A percentile compares a stretch with the other conserved stretches of the same genome.
Evolutionary conservation across 2,797 vertebrate species (phyloP).

Genomic region (Schizothorax lantsangensis): DNA sequence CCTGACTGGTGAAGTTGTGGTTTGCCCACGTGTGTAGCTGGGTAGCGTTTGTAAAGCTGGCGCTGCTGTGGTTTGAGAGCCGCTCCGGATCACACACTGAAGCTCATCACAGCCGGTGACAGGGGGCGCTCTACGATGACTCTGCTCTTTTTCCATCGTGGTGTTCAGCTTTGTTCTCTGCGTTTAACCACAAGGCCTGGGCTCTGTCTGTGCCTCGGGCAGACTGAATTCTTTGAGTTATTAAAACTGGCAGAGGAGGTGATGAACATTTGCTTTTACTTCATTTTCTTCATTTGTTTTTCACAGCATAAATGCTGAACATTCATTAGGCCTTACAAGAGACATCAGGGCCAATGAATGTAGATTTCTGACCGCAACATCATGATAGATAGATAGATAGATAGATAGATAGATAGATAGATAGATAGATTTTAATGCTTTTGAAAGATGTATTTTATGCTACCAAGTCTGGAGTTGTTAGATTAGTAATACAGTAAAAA

Average conservation of each 20-base stretch:
- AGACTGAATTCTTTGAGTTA: slow-evolving; percentile 6
- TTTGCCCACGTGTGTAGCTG: slow-evolving; percentile 30
- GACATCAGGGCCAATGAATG: not conserved
- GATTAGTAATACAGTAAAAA: not conserved
- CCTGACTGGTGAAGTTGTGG: slow-evolving; percentile 42
- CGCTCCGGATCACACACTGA: slow-evolving; percentile 27
- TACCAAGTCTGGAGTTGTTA: not conserved
- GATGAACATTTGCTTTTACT: slow-evolving; percentile 32
- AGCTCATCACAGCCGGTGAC: slow-evolving; percentile 26
- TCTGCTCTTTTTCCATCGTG: slow-evolving; percentile 42
- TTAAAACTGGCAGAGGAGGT: slow-evolving; percentile 20
- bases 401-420: not conserved
- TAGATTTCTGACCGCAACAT: not conserved
- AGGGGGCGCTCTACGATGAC: slow-evolving; percentile 41
- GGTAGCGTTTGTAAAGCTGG: slow-evolving; percentile 23
- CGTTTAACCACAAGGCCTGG: slow-evolving; percentile 14
- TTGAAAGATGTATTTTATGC: not conserved
- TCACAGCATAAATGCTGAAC: not conserved
- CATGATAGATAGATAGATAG: too few species aligned
- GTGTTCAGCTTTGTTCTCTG: slow-evolving; percentile 34
- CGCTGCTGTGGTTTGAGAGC: slow-evolving; percentile 44
- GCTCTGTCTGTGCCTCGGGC: slow-evolving; percentile 13
- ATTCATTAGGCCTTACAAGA: not conserved
- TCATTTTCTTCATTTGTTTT: slow-evolving; percentile 4
- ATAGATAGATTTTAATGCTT: not conserved